Percentiles rank a stretch among this genome's conserved stretches.
These are phyloP conservation scores for Drosophila recens DNA, from an alignment of 2,888 invertebrate species.

Conservation along the genomic window DNA sequence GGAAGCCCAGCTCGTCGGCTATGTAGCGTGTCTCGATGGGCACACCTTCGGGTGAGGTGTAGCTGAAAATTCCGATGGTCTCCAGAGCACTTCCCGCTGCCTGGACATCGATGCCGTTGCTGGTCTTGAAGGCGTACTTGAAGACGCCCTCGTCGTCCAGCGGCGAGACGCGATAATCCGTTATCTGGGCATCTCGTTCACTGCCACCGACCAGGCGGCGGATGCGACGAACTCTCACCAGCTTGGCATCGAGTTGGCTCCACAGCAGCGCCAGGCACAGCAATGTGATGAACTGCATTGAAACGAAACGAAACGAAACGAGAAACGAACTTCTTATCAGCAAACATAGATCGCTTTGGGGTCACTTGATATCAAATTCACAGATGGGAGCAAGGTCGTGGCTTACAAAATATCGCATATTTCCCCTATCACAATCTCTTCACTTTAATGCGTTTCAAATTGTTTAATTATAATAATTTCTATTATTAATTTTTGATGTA, in stretches of 20 bases:
- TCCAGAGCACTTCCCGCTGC: conserved; percentile 87
- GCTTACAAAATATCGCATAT: conserved; percentile 74
- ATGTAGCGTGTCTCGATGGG: conserved; percentile 85
- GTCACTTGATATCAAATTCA: conserved; percentile 36
- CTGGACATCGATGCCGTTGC: conserved; percentile 87
- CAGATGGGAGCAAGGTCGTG: conserved; percentile 55
- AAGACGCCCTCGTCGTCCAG: conserved; percentile 77
- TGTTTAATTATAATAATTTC: conserved; percentile 11
- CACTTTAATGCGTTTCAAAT: not conserved
- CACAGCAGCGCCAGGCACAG: conserved; percentile 48
- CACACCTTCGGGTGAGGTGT: conserved; percentile 87
- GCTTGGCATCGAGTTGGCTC: conserved; percentile 48
- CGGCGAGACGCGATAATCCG: conserved; percentile 75
- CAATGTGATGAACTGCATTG: conserved; percentile 44
- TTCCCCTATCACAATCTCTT: conserved; percentile 18
- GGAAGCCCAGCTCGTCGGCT: conserved; percentile 88
- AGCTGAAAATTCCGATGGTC: conserved; percentile 86
- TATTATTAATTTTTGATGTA: conserved; percentile 10
- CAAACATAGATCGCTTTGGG: conserved; percentile 25
- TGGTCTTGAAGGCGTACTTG: conserved; percentile 86
- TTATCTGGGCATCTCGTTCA: conserved; percentile 75
- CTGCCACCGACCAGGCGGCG: conserved; percentile 64
- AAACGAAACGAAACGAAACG: conserved; percentile 39
- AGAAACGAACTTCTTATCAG: conserved; percentile 50
- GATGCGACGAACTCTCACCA: conserved; percentile 71